Conservation (phyloP, 2,888 invertebrate genomes). For the Masnerella sp. region DNA sequence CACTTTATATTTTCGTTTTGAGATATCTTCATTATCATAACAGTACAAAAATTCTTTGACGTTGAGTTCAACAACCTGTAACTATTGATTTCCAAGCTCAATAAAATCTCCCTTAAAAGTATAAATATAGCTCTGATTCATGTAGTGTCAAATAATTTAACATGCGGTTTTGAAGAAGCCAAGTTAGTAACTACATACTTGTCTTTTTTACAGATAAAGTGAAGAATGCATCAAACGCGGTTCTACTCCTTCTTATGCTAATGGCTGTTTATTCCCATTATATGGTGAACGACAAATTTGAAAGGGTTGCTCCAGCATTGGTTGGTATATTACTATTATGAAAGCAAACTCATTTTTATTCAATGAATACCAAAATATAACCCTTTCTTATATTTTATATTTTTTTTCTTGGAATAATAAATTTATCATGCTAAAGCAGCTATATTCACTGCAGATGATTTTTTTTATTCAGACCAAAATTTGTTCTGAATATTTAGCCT, state of each 20-base stretch:
- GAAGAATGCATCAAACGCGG: slow-evolving; percentile 92
- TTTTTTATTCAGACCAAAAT: too few species aligned
- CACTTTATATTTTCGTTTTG: too few species aligned
- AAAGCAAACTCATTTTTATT: too few species aligned
- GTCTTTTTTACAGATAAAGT: slow-evolving; percentile 86
- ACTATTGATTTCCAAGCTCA: slow-evolving; percentile 18
- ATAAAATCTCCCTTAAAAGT: slow-evolving; percentile 16
- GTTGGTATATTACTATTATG: slow-evolving; percentile 78
- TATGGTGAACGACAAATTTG: slow-evolving; percentile 94
- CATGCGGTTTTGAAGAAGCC: not conserved
- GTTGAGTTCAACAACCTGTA: slow-evolving; percentile 13
- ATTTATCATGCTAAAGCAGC: too few species aligned
- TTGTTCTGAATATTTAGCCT: too few species aligned
- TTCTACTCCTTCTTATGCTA: slow-evolving; percentile 89
- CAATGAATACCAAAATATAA: too few species aligned
- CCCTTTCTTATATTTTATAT: too few species aligned
- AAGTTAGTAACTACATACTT: not conserved
- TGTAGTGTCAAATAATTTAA: not conserved
- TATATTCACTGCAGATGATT: too few species aligned
- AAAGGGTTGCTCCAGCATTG: slow-evolving; percentile 92
- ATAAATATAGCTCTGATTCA: slow-evolving; percentile 19
- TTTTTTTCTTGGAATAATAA: too few species aligned
- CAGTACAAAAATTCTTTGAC: slow-evolving; percentile 3
- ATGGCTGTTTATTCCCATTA: slow-evolving; percentile 95
- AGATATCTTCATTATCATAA: not conserved